Evolutionary conservation across 2,113 vertebrate genomes (phyloP).

Genomic region (Promerops cafer): DNA sequence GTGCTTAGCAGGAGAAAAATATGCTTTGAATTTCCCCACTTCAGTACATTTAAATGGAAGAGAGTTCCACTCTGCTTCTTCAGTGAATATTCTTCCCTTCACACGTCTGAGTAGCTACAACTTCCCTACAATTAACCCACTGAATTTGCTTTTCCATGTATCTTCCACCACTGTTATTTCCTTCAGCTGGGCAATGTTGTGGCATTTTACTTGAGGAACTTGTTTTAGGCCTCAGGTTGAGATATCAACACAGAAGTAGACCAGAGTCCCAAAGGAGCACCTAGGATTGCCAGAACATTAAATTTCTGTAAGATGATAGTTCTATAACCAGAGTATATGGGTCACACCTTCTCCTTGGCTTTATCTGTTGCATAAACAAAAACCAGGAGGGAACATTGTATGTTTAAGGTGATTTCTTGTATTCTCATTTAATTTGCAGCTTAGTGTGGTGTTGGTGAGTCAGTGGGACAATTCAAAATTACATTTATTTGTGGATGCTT

Average conservation of each 20-base stretch:
- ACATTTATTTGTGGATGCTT: not conserved
- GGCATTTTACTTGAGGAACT: not conserved
- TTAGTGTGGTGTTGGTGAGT: not conserved
- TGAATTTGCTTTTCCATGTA: not conserved
- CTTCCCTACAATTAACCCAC: not conserved
- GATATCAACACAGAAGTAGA: not conserved
- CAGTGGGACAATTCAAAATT: not conserved
- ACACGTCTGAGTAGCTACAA: not conserved
- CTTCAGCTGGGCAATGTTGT: not conserved
- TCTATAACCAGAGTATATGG: not conserved
- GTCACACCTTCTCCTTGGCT: not conserved
- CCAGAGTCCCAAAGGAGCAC: not conserved
- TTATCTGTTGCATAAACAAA: not conserved
- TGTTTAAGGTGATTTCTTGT: not conserved
- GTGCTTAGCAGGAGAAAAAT: not conserved
- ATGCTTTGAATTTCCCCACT: not conserved
- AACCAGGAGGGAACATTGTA: not conserved
- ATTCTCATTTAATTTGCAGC: not conserved
- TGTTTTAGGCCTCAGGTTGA: not conserved
- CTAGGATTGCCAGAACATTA: not conserved
- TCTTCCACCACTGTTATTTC: not conserved
- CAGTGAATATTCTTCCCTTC: not conserved
- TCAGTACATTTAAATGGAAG: not conserved
- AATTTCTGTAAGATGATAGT: not conserved
- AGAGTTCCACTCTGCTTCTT: not conserved